phyloP scores from a whole-genome alignment of 2,797 vertebrate genomes.

The Hippoglossus hippoglossus region DNA sequence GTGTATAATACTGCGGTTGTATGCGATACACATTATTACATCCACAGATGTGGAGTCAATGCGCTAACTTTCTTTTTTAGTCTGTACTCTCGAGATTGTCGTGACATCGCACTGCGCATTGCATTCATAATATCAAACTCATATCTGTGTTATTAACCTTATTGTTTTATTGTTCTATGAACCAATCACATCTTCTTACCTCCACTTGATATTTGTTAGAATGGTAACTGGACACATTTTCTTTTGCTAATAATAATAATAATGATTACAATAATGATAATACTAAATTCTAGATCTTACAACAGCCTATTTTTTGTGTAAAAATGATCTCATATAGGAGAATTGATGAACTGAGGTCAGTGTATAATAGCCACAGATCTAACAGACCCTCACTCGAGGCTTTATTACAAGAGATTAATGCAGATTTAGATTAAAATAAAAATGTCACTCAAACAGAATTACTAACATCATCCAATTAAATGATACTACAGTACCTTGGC shows the following conservation, averaged over 20 bases:
- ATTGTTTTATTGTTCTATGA: too few relatives aligned
- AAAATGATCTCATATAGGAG: background rate
- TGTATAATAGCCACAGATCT: slow-evolving; percentile 9
- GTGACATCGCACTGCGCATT: background rate
- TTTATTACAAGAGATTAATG: slow-evolving; percentile 47
- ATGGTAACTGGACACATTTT: too few relatives aligned
- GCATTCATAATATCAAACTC: background rate
- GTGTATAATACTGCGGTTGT: background rate
- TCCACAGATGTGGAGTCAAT: background rate
- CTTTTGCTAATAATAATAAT: background rate
- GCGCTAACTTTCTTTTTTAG: background rate
- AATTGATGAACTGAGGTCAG: slow-evolving; percentile 5
- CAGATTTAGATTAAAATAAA: slow-evolving; percentile 38
- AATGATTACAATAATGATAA: too few relatives aligned
- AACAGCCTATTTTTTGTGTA: background rate
- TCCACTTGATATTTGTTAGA: background rate
- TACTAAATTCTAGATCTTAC: background rate
- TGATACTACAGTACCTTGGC: slow-evolving; percentile 9
- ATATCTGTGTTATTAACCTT: too few relatives aligned
- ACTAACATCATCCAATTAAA: slow-evolving; percentile 52
- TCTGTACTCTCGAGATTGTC: background rate
- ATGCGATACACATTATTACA: slow-evolving; percentile 7
- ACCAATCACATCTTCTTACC: background rate
- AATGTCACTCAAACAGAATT: slow-evolving; percentile 29
- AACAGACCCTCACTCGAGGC: slow-evolving; percentile 1